A percentile compares a stretch with the other conserved stretches of the same genome.
Evolutionary conservation across 2,888 invertebrate species (phyloP).

Genomic region (Colostygia pectinataria): DNA sequence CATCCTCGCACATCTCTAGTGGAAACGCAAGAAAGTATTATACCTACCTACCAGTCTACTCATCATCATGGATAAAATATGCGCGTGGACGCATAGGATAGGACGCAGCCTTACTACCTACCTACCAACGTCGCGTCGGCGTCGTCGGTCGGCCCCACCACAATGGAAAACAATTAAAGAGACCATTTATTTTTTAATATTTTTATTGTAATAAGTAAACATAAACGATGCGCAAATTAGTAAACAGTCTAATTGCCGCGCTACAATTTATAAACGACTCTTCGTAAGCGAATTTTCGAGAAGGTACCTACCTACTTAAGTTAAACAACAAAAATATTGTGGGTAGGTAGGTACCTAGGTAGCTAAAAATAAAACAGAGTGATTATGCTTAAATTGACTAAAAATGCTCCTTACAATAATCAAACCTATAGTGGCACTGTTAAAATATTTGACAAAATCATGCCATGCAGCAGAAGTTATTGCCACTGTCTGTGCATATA

Average conservation of each 20-base stretch:
- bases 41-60: no score
- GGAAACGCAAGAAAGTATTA: no score
- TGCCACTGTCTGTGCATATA: conserved; percentile 51
- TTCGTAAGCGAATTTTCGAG: conserved; percentile 25
- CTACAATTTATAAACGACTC: conserved; percentile 35
- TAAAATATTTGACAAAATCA: conserved; percentile 39
- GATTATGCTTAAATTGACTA: conserved; percentile 67
- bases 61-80: no score
- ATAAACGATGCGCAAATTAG: conserved; percentile 79
- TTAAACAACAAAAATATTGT: conserved; percentile 30
- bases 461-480: conserved; percentile 29
- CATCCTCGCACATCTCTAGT: no score
- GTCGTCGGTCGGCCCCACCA: no score
- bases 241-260: conserved; percentile 58
- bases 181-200: conserved; percentile 28
- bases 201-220: conserved; percentile 78
- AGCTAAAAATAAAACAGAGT: conserved; percentile 51
- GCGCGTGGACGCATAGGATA: no score
- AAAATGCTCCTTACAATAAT: conserved; percentile 64
- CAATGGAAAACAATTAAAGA: no score
- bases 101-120: no score
- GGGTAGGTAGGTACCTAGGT: conserved; percentile 38
- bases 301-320: neutral
- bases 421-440: conserved; percentile 68
- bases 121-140: no score